Evolutionary conservation across 2,797 vertebrate species (phyloP).

Genomic region (Pipistrellus nathusii): DNA sequence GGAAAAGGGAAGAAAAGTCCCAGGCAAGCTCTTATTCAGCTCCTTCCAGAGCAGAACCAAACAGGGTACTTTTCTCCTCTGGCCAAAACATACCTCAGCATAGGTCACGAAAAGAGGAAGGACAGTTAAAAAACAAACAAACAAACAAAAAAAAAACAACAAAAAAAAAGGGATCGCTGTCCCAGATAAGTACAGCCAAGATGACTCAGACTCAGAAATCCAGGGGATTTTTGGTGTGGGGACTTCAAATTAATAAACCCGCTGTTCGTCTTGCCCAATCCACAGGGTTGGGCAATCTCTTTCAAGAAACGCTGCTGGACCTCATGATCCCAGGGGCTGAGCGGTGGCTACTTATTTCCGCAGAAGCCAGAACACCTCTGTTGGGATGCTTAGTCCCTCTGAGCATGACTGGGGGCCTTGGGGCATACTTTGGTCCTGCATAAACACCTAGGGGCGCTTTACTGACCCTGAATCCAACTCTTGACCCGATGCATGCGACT

Average conservation of each 20-base stretch:
- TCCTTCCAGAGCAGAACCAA: not conserved
- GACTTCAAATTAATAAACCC: constrained; percentile 15
- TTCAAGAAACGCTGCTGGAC: not conserved
- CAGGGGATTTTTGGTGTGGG: not conserved
- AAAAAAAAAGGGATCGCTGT: not conserved
- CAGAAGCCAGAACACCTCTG: not conserved
- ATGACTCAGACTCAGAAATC: constrained; percentile 40
- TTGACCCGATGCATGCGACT: not conserved
- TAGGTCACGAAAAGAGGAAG: not conserved
- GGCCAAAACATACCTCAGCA: not conserved
- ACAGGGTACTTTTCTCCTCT: not conserved
- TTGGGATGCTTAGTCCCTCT: not conserved
- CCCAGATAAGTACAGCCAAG: not conserved
- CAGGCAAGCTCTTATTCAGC: not conserved
- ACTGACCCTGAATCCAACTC: not conserved
- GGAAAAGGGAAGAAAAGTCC: not conserved
- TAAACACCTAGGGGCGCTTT: not conserved
- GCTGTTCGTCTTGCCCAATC: not conserved
- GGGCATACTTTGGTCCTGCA: not conserved
- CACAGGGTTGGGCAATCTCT: not conserved
- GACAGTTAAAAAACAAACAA: no score
- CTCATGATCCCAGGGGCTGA: not conserved
- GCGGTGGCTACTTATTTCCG: not conserved
- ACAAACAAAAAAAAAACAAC: no score
- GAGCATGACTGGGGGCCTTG: not conserved